Percentiles rank a stretch among this genome's conserved stretches.
phyloP scores from a whole-genome alignment of 2,113 vertebrate species.

The Charadrius vociferus region DNA sequence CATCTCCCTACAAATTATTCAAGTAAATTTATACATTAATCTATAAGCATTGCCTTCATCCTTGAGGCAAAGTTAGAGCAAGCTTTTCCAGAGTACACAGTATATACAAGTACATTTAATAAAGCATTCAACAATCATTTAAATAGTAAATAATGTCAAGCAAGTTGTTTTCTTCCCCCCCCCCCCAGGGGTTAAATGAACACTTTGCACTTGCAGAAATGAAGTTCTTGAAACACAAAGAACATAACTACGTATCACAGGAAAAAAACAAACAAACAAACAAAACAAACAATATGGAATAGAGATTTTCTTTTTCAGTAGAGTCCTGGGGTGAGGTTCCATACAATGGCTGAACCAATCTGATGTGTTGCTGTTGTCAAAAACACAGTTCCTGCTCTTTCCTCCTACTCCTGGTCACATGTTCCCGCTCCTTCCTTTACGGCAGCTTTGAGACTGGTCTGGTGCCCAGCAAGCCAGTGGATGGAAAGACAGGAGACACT shows the following conservation, averaged over 20 bases:
- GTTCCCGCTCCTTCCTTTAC: neutral
- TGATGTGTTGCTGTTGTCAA: neutral
- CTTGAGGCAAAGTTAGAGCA: neutral
- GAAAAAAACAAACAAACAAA: neutral
- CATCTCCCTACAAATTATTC: neutral
- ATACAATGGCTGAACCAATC: neutral
- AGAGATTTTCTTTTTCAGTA: neutral
- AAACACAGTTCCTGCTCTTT: neutral
- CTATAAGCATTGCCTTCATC: neutral
- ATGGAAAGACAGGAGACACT: neutral
- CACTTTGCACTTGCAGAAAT: neutral
- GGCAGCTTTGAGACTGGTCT: neutral
- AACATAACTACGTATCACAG: neutral
- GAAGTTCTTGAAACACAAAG: neutral
- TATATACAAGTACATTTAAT: neutral
- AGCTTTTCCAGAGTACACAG: neutral
- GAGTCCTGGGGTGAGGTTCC: neutral
- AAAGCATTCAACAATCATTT: neutral
- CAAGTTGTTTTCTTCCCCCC: too few relatives aligned
- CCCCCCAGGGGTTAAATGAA: neutral
- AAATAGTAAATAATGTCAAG: neutral
- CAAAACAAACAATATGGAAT: neutral
- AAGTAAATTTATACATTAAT: neutral
- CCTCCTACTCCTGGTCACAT: neutral
- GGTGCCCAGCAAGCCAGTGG: neutral